phyloP scores from a whole-genome alignment of 30 jellyfish, hydroid and myxozoan genomes.

The Cassiopea xamachana region DNA sequence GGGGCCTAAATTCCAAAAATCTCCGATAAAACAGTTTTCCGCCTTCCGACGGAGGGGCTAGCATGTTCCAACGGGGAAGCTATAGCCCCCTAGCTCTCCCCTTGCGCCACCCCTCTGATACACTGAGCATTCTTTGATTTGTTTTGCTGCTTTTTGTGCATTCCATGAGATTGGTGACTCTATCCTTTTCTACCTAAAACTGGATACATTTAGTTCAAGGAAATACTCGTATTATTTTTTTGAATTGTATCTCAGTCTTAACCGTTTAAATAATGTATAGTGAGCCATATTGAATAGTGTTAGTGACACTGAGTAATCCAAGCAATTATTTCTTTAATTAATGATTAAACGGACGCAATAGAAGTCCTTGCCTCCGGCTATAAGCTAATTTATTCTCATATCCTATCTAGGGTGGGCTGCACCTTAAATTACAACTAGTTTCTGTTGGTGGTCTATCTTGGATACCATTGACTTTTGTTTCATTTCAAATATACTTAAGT shows the following conservation, averaged over 20 bases:
- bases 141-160: background rate
- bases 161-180: no score
- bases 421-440: background rate
- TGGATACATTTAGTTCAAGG: slow-evolving; percentile 13
- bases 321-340: background rate
- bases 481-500: no score
- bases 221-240: slow-evolving; percentile 1
- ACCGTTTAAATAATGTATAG: no score
- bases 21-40: no score
- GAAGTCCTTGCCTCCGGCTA: background rate
- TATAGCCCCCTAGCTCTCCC: no score
- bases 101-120: no score
- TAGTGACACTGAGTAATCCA: background rate
- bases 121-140: no score
- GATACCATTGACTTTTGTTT: no score
- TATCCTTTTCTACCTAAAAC: background rate
- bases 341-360: background rate
- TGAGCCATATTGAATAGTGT: background rate
- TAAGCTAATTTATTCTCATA: background rate
- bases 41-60: no score
- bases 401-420: slow-evolving; percentile 15
- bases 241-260: no score
- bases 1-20: no score
- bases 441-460: background rate
- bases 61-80: no score